Conservation (phyloP, 35 echinoderm and acorn worm species). For the Heliocidaris erythrogramma region DNA sequence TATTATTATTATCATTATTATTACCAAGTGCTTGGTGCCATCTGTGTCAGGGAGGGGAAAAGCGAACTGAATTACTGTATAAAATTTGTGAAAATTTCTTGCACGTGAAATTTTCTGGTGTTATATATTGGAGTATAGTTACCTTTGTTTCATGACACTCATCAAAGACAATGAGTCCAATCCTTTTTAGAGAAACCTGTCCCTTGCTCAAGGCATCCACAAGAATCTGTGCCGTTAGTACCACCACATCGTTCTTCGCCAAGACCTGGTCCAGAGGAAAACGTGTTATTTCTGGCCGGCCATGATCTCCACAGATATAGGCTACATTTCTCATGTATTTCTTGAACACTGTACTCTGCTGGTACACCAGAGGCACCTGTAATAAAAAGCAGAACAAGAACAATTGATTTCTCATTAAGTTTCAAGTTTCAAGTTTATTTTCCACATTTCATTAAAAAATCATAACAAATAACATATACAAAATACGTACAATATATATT, state of each 20-base stretch:
- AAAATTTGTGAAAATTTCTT: no score
- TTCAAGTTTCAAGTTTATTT: no score
- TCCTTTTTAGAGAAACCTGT: conserved; percentile 49
- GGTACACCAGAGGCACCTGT: conserved; percentile 73
- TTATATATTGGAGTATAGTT: neutral
- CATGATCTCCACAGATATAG: conserved; percentile 15
- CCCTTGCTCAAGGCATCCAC: conserved; percentile 62
- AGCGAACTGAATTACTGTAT: no score
- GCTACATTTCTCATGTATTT: conserved; percentile 44
- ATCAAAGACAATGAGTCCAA: conserved; percentile 73
- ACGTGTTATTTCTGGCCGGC: neutral
- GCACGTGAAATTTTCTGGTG: no score
- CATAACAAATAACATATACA: no score
- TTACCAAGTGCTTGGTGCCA: no score
- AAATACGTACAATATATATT: no score
- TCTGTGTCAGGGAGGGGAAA: no score
- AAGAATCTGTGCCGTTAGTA: conserved; percentile 81
- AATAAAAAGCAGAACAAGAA: neutral
- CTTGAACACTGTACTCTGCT: conserved; percentile 64
- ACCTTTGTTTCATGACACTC: conserved; percentile 83
- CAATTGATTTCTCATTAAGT: neutral
- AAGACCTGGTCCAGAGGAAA: conserved; percentile 48
- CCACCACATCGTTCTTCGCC: conserved; percentile 61
- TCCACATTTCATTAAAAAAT: no score
- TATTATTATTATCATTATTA: no score